Base-by-base conservation (phyloP, 1,140 invertebrate species). In the Neodiprion pinetum region DNA sequence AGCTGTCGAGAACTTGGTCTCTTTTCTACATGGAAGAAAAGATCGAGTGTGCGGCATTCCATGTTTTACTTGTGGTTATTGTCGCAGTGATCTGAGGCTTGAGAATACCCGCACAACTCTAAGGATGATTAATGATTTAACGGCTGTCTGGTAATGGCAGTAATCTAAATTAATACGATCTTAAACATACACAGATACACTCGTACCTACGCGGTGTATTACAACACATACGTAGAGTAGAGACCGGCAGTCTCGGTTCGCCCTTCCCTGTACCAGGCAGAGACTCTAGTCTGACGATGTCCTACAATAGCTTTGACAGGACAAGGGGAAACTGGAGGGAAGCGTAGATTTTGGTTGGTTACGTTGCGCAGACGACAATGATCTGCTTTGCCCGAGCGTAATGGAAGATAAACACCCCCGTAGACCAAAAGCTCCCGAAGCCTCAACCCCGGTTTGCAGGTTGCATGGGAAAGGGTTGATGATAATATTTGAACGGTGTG, bases 371-470 rank as follows among this genome's bases (percentile, higher is more conserved):
- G 72, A 78, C 80, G 81, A 84, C 82, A 85, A 85, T 84, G 81
- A 85, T 85, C 81, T 85, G 80, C 79, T 85, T 82, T 84, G 80
- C 83, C 77, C 82, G 79, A 61, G 82, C 80, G 80, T 83, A 82
- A 84, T 84, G 80, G 83, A 85, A 85, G 83, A 82, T 81, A 85
- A 85, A 85, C 82, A 84, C 79, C 72, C 77, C 80, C 79, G 77
- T 65, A 40, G 28, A 40, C 28, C 28, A 40, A 40, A 40, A 14
- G 76, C 80, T 40, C 28, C 28, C 28, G 5, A 40, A 3, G 28
- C 28, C 28, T 40, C 28, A 40, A 40, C 28, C 28, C 28, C 28
- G 28, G 28, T 2, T 40, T 40, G 28, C 2, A 40, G 28, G 28
- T 40, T 40, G 28, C 28, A 40, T 40, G 28, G 28, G 28, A 40